phyloP scores from a whole-genome alignment of 2,797 vertebrate species.

The Onychomys arenicola region DNA sequence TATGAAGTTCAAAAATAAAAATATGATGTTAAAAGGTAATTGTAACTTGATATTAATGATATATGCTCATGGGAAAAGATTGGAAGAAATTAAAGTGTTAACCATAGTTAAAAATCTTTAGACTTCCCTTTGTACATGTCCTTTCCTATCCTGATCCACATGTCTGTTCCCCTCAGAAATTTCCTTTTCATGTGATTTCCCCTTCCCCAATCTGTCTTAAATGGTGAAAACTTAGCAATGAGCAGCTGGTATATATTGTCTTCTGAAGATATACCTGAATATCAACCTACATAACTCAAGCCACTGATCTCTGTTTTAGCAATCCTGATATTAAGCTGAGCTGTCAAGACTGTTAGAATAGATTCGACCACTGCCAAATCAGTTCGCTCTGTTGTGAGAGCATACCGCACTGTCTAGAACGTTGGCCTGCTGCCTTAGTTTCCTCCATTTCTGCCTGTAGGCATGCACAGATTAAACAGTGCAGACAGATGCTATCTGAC shows the following conservation, averaged over 20 bases:
- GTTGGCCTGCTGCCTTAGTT: not conserved
- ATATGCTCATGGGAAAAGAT: not conserved
- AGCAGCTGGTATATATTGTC: not conserved
- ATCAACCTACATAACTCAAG: not conserved
- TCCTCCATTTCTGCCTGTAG: constrained; percentile 37
- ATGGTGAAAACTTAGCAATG: not conserved
- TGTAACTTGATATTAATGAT: not conserved
- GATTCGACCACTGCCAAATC: not conserved
- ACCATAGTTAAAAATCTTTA: not conserved
- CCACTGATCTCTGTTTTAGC: not conserved
- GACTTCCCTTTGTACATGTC: not conserved
- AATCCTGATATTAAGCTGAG: not conserved
- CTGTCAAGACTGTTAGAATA: not conserved
- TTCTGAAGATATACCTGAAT: not conserved
- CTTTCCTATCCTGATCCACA: not conserved
- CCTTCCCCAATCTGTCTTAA: not conserved
- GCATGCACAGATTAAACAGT: constrained; percentile 7
- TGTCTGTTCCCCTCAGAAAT: constrained; percentile 18
- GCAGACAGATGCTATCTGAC: constrained; percentile 20
- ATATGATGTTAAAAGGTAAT: not conserved
- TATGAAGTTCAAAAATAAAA: not conserved
- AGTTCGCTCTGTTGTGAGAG: constrained; percentile 10
- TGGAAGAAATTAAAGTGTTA: constrained; percentile 34
- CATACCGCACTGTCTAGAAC: not conserved
- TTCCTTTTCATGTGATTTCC: not conserved